phyloP scores from a whole-genome alignment of 2,888 invertebrate species.

The Ectemnius continuus region DNA sequence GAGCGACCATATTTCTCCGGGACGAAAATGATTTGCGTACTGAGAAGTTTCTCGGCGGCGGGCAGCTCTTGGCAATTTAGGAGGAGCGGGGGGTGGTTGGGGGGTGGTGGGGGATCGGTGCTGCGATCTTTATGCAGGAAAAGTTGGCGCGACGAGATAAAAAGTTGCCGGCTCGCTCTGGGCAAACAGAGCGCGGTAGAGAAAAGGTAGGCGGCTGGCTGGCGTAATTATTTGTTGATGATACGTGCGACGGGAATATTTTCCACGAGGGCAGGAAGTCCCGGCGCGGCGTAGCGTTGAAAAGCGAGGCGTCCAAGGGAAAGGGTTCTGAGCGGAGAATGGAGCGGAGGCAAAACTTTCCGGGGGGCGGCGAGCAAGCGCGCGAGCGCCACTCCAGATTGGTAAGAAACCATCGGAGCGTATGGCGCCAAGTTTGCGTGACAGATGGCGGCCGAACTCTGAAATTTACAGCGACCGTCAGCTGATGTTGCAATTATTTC shows the following conservation, averaged over 20 bases:
- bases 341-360: constrained; percentile 50
- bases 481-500: constrained; percentile 67
- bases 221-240: constrained; percentile 59
- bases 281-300: constrained; percentile 35
- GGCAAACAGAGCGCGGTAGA: no score
- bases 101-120: no score
- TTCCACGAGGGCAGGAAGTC: constrained; percentile 30
- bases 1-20: no score
- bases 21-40: constrained; percentile 18
- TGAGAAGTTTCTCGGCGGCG: constrained; percentile 1
- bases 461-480: constrained; percentile 64
- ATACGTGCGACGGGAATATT: constrained; percentile 53
- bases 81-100: no score
- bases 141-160: constrained; percentile 48
- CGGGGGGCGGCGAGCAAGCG: no score
- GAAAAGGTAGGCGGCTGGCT: constrained; percentile 24
- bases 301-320: constrained; percentile 20
- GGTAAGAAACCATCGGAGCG: constrained; percentile 64
- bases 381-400: constrained; percentile 35
- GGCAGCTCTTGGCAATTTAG: constrained; percentile 32
- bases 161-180: constrained; percentile 34
- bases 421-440: constrained; percentile 66
- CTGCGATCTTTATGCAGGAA: constrained; percentile 38
- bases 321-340: not conserved
- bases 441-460: constrained; percentile 64